phyloP scores from a whole-genome alignment of 2,113 vertebrate species.

The Ophiodon elongatus region DNA sequence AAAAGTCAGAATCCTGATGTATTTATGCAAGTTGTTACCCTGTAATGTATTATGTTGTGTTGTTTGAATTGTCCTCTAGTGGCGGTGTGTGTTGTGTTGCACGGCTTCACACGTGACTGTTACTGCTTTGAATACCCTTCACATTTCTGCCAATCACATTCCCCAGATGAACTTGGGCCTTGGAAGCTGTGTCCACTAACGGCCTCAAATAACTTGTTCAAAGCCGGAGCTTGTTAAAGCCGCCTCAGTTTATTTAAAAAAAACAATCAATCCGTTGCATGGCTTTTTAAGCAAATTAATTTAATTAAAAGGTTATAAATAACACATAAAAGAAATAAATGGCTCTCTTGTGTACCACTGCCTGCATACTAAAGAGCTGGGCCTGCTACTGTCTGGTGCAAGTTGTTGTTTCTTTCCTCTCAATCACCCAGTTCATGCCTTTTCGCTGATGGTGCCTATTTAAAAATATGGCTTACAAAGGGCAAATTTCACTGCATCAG shows the following conservation, averaged over 20 bases:
- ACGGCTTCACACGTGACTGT: constrained; percentile 3
- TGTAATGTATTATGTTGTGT: constrained; percentile 2
- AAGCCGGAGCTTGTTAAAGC: constrained; percentile 43
- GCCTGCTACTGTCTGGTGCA: constrained; percentile 1
- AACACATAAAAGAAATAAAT: constrained; percentile 45
- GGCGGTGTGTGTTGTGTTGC: not conserved
- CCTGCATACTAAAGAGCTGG: constrained; percentile 34
- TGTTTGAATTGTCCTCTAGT: constrained; percentile 15
- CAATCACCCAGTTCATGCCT: not conserved
- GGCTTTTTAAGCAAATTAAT: constrained; percentile 46
- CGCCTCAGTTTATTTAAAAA: constrained; percentile 29
- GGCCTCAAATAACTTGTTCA: constrained; percentile 49
- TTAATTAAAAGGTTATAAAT: constrained; percentile 53
- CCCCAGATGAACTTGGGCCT: constrained; percentile 29
- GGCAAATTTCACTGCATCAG: constrained; percentile 26
- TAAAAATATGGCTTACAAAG: constrained; percentile 36
- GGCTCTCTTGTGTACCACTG: constrained; percentile 8
- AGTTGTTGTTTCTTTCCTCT: constrained; percentile 18
- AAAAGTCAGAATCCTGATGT: constrained; percentile 23
- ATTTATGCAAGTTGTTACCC: constrained; percentile 17
- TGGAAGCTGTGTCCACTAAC: constrained; percentile 9
- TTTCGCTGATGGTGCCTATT: not conserved
- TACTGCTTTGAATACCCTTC: constrained; percentile 48
- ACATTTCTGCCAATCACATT: constrained; percentile 6
- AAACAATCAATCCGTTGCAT: constrained; percentile 10